Conservation (phyloP, 2,113 vertebrate genomes). For the Stictonetta naevosa region DNA sequence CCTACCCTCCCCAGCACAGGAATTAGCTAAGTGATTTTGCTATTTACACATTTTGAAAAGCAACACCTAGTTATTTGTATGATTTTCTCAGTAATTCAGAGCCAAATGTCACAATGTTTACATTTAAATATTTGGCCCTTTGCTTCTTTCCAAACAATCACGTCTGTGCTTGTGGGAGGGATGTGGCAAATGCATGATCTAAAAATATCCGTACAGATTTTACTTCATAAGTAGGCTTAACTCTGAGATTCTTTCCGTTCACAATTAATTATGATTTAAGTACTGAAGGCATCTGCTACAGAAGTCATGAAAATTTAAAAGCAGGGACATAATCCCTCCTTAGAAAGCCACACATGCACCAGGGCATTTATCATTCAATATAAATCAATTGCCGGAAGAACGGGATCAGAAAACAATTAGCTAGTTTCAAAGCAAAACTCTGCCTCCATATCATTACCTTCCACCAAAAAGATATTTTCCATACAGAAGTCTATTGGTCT, state of each 20-base stretch:
- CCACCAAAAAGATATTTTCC: not conserved
- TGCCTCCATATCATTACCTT: not conserved
- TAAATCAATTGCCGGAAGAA: not conserved
- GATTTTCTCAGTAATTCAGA: not conserved
- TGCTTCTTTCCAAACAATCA: not conserved
- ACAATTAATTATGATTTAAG: not conserved
- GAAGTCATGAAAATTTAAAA: not conserved
- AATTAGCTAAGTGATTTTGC: fast-evolving
- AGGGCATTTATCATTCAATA: not conserved
- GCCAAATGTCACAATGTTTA: not conserved
- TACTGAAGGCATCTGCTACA: not conserved
- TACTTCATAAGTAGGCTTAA: not conserved
- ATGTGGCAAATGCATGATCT: not conserved
- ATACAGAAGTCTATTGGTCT: not conserved
- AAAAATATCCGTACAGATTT: not conserved
- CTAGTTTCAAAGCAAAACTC: not conserved
- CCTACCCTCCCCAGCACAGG: not conserved
- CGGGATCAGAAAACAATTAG: not conserved
- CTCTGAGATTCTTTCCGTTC: not conserved
- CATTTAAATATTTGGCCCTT: not conserved
- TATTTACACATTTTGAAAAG: not conserved
- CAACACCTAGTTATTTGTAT: not conserved
- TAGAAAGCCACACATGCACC: not conserved
- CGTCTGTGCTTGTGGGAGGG: not conserved
- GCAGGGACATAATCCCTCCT: not conserved